Percentiles rank a stretch among this genome's conserved stretches.
Evolutionary conservation across 2,888 invertebrate genomes (phyloP).

Genomic region (Dexiosoma caninum): DNA sequence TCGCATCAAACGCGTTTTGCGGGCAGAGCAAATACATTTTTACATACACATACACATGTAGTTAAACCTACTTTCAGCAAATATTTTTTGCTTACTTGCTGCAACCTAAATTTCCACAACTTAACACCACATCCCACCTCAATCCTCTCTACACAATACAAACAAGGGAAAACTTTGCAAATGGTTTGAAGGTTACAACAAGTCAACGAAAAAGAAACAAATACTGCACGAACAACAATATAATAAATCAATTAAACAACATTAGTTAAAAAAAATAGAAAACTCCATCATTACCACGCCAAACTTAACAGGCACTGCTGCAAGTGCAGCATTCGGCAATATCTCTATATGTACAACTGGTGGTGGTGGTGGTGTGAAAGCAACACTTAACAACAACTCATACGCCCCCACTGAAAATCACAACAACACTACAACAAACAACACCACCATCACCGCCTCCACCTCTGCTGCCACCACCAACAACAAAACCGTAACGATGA

Average conservation of each 20-base stretch:
- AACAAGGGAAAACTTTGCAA: background rate
- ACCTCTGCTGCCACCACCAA: constrained; percentile 12
- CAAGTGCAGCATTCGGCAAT: constrained; percentile 54
- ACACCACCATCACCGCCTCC: background rate
- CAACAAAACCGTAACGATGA: constrained; percentile 59
- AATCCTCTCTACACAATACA: background rate
- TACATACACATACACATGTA: background rate
- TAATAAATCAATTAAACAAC: constrained; percentile 36
- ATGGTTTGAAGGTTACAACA: constrained; percentile 21
- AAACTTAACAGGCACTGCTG: constrained; percentile 49
- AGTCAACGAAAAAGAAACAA: background rate
- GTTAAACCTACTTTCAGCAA: too few relatives aligned
- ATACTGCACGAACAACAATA: constrained; percentile 26
- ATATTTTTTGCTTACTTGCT: constrained; percentile 44
- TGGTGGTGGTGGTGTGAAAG: constrained; percentile 18
- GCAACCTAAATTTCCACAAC: constrained; percentile 51
- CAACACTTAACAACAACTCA: background rate
- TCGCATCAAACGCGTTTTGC: constrained; percentile 41
- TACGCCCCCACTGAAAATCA: background rate
- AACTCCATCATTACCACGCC: constrained; percentile 51
- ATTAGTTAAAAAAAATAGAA: background rate
- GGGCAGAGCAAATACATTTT: constrained; percentile 23
- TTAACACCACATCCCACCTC: background rate
- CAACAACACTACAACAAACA: background rate
- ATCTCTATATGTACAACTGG: constrained; percentile 20